These are phyloP conservation scores for Imbricaverruca yamaguchii DNA, from an alignment of 2,888 invertebrate species.

Conservation along the genomic window DNA sequence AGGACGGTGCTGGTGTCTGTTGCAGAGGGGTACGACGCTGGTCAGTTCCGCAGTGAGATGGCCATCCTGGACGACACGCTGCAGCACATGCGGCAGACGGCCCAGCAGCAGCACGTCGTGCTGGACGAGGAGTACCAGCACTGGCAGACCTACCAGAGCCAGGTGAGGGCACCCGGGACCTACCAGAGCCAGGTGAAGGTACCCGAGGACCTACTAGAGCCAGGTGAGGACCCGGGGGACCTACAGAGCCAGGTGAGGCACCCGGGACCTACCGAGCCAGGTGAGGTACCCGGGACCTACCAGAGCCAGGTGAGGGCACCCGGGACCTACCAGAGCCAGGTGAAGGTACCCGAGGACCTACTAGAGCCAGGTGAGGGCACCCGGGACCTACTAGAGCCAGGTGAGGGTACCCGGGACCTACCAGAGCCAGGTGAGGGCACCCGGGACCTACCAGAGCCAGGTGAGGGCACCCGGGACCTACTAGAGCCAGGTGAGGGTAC, in stretches of 20 bases:
- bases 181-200: too few species aligned
- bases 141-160: neutral
- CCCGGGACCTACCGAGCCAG: too few species aligned
- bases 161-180: neutral
- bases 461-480: too few species aligned
- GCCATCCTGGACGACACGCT: conserved; percentile 13
- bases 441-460: neutral
- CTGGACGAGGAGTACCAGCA: conserved; percentile 3
- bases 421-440: too few species aligned
- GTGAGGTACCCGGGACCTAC: too few species aligned
- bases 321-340: too few species aligned
- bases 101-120: neutral
- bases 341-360: too few species aligned
- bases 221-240: too few species aligned
- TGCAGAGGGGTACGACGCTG: conserved; percentile 4
- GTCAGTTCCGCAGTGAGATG: conserved; percentile 5
- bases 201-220: too few species aligned
- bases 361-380: too few species aligned
- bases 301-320: neutral
- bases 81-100: neutral
- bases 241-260: neutral
- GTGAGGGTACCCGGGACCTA: neutral
- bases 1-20: too few species aligned
- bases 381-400: neutral
- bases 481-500: too few species aligned